phyloP scores from a whole-genome alignment of 1,140 invertebrate genomes.

The Tribolium castaneum region DNA sequence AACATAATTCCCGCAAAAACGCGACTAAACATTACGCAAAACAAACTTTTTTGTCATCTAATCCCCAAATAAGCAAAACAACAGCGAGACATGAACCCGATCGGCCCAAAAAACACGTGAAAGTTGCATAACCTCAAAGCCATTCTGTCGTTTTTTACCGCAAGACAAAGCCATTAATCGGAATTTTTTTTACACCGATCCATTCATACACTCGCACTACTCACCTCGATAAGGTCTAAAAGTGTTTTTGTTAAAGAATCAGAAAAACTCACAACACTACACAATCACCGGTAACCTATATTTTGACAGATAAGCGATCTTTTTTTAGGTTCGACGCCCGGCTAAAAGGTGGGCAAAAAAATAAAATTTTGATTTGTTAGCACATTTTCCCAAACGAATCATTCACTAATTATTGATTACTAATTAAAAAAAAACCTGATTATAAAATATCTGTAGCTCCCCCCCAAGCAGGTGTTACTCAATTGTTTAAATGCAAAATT shows the following conservation, averaged over 20 bases:
- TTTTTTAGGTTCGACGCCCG: slow-evolving; percentile 2
- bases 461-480: too few species aligned
- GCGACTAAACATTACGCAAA: neutral
- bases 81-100: neutral
- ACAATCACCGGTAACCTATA: slow-evolving; percentile 32
- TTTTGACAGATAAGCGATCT: slow-evolving; percentile 27
- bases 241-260: neutral
- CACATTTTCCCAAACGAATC: too few species aligned
- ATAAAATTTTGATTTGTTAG: neutral
- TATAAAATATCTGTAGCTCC: too few species aligned
- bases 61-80: too few species aligned
- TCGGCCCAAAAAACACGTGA: neutral
- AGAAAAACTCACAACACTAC: slow-evolving; percentile 5
- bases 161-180: too few species aligned
- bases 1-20: neutral
- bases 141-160: neutral
- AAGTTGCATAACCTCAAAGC: slow-evolving; percentile 21
- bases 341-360: neutral
- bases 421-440: too few species aligned
- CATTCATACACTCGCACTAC: neutral
- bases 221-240: neutral
- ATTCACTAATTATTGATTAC: too few species aligned
- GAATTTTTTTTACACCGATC: neutral
- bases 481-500: too few species aligned
- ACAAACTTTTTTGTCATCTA: too few species aligned